phyloP scores from a whole-genome alignment of 2,888 invertebrate genomes.

The Atrina japonica region DNA sequence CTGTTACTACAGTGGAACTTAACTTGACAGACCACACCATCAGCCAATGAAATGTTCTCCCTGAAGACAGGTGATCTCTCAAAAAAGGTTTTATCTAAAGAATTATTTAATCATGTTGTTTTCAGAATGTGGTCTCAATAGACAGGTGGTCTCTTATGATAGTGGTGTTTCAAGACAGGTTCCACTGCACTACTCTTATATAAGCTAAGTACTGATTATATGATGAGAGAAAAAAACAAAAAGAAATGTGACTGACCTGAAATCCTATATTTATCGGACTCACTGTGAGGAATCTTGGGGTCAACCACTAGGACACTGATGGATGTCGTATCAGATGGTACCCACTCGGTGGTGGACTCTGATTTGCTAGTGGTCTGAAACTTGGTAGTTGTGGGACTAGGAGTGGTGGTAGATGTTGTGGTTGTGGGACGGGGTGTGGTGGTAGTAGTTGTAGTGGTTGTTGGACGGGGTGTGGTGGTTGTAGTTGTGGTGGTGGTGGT shows the following conservation, averaged over 20 bases:
- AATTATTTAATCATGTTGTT: too few relatives aligned
- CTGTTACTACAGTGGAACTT: too few relatives aligned
- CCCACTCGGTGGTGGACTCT: not conserved
- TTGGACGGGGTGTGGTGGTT: conserved; percentile 19
- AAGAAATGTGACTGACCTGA: conserved; percentile 6
- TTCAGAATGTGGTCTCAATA: too few relatives aligned
- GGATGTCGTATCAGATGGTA: not conserved
- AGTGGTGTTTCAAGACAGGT: too few relatives aligned
- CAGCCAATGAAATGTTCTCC: too few relatives aligned
- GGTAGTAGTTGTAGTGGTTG: conserved; percentile 10
- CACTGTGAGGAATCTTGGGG: not conserved
- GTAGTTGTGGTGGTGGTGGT: conserved; percentile 27
- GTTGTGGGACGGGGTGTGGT: conserved; percentile 13
- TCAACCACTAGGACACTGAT: not conserved
- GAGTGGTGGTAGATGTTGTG: conserved; percentile 13
- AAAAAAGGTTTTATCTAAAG: too few relatives aligned
- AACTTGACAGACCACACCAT: too few relatives aligned
- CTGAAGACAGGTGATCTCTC: too few relatives aligned
- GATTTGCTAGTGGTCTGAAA: not conserved
- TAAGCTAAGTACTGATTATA: too few relatives aligned
- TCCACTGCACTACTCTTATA: too few relatives aligned
- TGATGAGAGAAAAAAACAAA: not conserved
- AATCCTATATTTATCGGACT: not conserved
- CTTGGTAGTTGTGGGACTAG: conserved; percentile 13
- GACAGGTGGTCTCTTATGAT: too few relatives aligned